Evolutionary conservation across 2,113 vertebrate genomes (phyloP).

Genomic region (Sisor rabdophorus): DNA sequence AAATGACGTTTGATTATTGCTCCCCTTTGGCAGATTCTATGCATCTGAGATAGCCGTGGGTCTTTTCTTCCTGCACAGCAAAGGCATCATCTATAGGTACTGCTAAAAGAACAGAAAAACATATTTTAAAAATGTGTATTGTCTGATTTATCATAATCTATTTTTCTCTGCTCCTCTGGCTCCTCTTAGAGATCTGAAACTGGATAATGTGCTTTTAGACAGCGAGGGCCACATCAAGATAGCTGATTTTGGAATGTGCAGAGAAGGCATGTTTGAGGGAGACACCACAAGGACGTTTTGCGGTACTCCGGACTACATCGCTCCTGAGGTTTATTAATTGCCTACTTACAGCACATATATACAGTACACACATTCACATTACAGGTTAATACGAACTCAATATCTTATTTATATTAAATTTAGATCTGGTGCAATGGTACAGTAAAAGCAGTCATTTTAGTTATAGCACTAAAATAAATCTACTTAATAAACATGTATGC

Average conservation of each 20-base stretch:
- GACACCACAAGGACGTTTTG: conserved; percentile 85
- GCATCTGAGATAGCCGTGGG: conserved; percentile 85
- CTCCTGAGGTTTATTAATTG: conserved; percentile 74
- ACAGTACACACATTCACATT: neutral
- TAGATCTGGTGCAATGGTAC: neutral
- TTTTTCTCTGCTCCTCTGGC: conserved; percentile 22
- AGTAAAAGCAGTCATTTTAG: neutral
- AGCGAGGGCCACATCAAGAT: conserved; percentile 88
- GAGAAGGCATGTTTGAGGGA: conserved; percentile 80
- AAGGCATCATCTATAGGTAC: conserved; percentile 89
- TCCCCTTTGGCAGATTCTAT: conserved; percentile 74
- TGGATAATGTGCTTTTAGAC: conserved; percentile 88
- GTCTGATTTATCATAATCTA: neutral
- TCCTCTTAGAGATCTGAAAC: conserved; percentile 78
- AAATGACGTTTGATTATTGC: neutral
- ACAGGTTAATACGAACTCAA: neutral
- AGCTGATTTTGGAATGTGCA: conserved; percentile 90
- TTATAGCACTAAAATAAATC: neutral
- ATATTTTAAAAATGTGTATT: neutral
- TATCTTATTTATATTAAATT: conserved; percentile 10
- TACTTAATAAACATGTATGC: neutral
- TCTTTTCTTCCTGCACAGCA: conserved; percentile 87
- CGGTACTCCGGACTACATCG: conserved; percentile 88
- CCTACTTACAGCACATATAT: neutral
- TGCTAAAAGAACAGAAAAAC: conserved; percentile 23